Base-by-base conservation (phyloP, 2,797 vertebrate species). In the Margarornis squamiger region DNA sequence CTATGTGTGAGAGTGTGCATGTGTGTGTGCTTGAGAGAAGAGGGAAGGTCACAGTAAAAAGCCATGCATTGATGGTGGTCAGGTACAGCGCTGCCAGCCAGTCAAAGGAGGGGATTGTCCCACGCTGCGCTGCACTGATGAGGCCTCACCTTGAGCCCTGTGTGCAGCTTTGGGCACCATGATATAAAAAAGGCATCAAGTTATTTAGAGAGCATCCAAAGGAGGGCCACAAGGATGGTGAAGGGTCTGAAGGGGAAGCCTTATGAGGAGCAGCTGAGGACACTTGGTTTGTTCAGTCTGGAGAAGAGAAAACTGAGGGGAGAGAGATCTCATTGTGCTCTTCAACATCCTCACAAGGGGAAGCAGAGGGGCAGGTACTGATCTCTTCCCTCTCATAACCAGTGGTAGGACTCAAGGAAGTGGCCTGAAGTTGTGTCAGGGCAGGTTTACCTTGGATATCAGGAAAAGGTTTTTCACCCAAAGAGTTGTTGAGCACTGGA, bases 1-100 rank as follows among this genome's bases (percentile, higher is more conserved):
- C 24, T 46, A 5, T 3, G 0, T 21, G 11, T 0, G 0, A 51
- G 7, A 26, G 17, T 46, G 7, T 73, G 52, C 55, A 10, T 26
- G 29, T 9, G 3, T 4, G 12, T 29, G 58, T 27, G 29, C 2
- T 39, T 30, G 41, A 63, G 41, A 63, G 30, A 43, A 75, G 27
- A 75, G 7, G 41, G 15, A 62, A 41, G 26, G 36, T 23, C 16
- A n/a, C 32, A 29, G 10, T 7, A 20, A 51, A 32, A 55, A 49
- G 16, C 3, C 59, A 19, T 70, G 71, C 19, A 43, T 18, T 62
- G 55, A 20, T 89, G 14, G 39, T 62, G 41, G 68, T 62, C 41
- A 55, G 55, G 41, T 32, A 48, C 32, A 55, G 32, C 55, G 62
- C 55, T 0, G 0, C 6, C 55, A 36, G n/a, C 26, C n/a, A 21